Conservation (phyloP, 2,113 vertebrate species). For the Muntiacus reevesi region DNA sequence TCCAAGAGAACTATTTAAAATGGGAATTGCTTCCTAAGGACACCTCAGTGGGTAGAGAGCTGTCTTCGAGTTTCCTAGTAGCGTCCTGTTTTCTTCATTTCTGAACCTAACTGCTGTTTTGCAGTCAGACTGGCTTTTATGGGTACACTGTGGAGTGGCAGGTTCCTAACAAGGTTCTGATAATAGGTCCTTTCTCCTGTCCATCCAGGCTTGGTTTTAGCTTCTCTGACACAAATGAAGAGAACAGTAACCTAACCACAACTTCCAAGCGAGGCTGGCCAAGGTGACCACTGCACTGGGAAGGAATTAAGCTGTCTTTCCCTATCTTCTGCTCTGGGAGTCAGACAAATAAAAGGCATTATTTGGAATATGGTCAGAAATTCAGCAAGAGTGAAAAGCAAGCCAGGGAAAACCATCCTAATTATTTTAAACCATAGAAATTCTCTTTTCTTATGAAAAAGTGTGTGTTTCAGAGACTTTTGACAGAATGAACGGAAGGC, state of each 20-base stretch:
- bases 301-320: neutral
- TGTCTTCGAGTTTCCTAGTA: neutral
- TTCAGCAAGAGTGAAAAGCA: neutral
- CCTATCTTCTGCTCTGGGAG: neutral
- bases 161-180: neutral
- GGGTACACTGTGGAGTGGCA: neutral
- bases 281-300: neutral
- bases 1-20: neutral
- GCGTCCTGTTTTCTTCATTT: neutral
- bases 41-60: neutral
- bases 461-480: neutral
- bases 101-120: neutral
- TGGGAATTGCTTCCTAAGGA: neutral
- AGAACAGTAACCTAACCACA: neutral
- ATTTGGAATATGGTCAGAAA: neutral
- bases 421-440: neutral
- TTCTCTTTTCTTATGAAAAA: neutral
- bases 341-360: neutral
- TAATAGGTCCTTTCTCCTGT: neutral
- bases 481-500: neutral
- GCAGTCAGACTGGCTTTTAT: neutral
- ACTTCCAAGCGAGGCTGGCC: neutral
- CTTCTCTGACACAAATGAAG: neutral
- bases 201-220: neutral
- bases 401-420: neutral